Conservation (phyloP, 1,140 invertebrate species). For the Parapsyche elsis region DNA sequence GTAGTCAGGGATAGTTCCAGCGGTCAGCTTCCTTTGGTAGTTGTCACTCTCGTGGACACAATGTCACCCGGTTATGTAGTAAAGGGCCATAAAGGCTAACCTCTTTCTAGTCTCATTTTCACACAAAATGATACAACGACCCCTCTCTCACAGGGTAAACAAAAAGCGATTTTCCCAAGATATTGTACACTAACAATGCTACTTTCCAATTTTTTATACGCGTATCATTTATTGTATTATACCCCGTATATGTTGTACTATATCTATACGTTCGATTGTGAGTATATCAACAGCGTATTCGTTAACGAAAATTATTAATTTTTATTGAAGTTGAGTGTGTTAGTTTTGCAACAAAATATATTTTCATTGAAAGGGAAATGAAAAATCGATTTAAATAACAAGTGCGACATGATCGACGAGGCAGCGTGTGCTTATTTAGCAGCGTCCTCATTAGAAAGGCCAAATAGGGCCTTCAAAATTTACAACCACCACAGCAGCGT, state of each 20-base stretch:
- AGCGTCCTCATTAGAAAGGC: constrained; percentile 41
- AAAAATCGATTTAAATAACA: no score
- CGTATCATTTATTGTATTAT: no score
- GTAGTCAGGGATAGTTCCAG: constrained; percentile 23
- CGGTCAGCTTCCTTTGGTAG: constrained; percentile 29
- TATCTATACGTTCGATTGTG: no score
- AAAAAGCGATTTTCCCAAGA: constrained; percentile 10
- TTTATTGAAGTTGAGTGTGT: no score
- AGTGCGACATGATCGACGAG: background rate
- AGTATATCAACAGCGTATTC: no score
- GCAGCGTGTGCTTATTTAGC: background rate
- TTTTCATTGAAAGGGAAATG: no score
- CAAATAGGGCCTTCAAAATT: constrained; percentile 44
- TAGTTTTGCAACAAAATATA: no score
- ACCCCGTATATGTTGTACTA: no score
- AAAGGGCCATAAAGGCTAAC: constrained; percentile 31
- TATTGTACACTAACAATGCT: background rate
- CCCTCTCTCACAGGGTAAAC: constrained; percentile 12
- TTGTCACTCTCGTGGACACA: constrained; percentile 37
- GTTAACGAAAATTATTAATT: no score
- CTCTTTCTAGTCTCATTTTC: constrained; percentile 28
- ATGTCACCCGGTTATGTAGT: constrained; percentile 31
- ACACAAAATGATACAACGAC: constrained; percentile 19
- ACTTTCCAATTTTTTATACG: no score
- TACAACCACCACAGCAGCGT: constrained; percentile 29